Conservation (phyloP, 2,888 invertebrate genomes). For the Leptopterna dolabrata region DNA sequence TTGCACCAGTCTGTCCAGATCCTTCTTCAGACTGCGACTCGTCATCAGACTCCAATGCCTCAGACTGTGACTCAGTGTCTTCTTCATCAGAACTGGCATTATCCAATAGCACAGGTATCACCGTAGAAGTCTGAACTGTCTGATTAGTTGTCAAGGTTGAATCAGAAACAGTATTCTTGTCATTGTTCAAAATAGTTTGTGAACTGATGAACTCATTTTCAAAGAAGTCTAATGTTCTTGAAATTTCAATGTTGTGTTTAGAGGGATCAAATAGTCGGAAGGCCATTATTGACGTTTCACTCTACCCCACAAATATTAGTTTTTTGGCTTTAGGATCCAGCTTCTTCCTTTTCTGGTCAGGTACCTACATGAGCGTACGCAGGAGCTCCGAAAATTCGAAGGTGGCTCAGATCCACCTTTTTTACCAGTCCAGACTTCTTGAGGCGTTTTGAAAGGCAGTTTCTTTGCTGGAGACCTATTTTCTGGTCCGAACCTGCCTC, state of each 20-base stretch:
- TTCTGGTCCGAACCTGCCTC: conserved; percentile 59
- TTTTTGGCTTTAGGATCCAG: too few species aligned
- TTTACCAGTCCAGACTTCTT: too few species aligned
- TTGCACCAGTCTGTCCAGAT: neutral
- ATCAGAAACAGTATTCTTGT: too few species aligned
- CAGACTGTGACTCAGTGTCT: neutral
- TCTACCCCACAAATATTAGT: too few species aligned
- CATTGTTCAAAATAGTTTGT: too few species aligned
- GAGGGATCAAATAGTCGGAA: conserved; percentile 37
- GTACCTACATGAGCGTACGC: conserved; percentile 40
- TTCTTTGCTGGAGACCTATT: conserved; percentile 55
- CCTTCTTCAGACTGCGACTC: neutral
- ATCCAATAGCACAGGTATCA: neutral
- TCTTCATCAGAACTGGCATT: neutral
- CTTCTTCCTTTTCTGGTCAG: neutral
- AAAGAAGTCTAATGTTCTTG: conserved; percentile 21
- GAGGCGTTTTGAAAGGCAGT: conserved; percentile 14
- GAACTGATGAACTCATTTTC: neutral
- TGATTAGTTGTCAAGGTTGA: too few species aligned
- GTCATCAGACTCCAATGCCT: neutral
- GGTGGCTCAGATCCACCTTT: conserved; percentile 48
- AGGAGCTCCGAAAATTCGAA: conserved; percentile 53
- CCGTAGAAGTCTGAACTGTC: neutral
- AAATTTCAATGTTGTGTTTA: conserved; percentile 4
- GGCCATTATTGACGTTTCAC: conserved; percentile 49